Conservation (phyloP, 23 tunicate genomes). For the Trididemnum clinides region DNA sequence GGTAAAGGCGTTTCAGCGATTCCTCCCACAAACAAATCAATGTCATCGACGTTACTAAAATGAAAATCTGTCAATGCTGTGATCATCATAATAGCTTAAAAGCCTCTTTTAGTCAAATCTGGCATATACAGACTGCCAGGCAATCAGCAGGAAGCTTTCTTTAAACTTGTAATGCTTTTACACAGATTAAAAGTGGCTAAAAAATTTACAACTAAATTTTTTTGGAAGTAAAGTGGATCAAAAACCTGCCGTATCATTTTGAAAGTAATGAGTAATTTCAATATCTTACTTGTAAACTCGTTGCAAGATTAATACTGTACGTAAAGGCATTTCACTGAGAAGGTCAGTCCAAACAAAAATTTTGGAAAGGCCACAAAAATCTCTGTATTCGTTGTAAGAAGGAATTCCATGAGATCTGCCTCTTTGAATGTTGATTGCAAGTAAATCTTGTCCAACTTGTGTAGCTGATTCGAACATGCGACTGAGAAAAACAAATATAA, state of each 20-base stretch:
- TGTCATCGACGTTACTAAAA: conserved; percentile 80
- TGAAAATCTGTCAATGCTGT: no score
- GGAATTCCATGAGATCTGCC: conserved; percentile 84
- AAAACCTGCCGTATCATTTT: no score
- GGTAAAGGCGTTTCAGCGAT: conserved; percentile 57
- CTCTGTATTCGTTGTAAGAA: conserved; percentile 67
- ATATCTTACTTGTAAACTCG: conserved; percentile 37
- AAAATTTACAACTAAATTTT: no score
- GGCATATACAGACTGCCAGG: no score
- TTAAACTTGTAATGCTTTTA: no score
- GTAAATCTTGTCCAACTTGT: conserved; percentile 52
- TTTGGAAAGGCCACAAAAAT: conserved; percentile 62
- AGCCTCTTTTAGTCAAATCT: no score
- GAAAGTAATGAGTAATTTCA: no score
- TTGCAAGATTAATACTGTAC: not conserved
- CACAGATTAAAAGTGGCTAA: no score
- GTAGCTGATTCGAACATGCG: conserved; percentile 59
- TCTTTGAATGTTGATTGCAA: conserved; percentile 77
- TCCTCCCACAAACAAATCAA: conserved; percentile 80
- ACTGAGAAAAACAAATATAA: conserved; percentile 4
- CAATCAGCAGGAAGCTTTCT: no score
- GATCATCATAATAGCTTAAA: no score
- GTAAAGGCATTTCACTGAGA: not conserved
- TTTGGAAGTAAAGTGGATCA: no score
- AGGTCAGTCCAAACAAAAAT: conserved; percentile 52